Evolutionary conservation across 2,888 invertebrate genomes (phyloP), one percentile per base, ranked within the genome.

Genomic region (Embidobia sp.): DNA sequence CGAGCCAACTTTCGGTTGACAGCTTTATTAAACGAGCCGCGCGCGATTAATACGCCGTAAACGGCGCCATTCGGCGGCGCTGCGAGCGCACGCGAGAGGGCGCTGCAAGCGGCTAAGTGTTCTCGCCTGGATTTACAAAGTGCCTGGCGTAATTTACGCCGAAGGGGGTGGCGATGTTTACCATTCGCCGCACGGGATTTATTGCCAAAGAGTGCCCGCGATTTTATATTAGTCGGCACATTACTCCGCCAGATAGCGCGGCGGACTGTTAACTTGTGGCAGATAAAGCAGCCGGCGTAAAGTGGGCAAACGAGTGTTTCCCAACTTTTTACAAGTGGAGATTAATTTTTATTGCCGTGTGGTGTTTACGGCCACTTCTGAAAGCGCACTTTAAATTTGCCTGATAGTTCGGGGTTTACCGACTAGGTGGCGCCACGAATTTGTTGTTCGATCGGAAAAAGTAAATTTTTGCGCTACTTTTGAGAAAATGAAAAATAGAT

Each of bases 11-110:
- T 70, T 49, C 8, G 40, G 55, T 61, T 55, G 72, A 55, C 66
- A 55, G 72, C 72, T 77, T 72, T 77, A 72, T 77, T 77, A 72
- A 72, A 67, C 51, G 48, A 33, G 48, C 2, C 51, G 64, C 57
- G 33, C 11, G 33, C 70, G 70, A 77, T 77, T 77, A 77, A 70
- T 77, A 59, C 48, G 35, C 57, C 31, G 55, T 77, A 66, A 72
- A 77, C 66, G 44, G 46, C 70, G 46, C 66, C 37, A 48, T 51
- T 59, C 22, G 49, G 13, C 46, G 26, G 10, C n/a, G 40, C 27
- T 15, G 7, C 29, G 15, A 51, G 19, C 13, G 33, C 26, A 51
- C 72, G 44, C 3, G 31, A 55, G 72, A 48, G 51, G 70, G 70
- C 70, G 70, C 51, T 27, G 22, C 35, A 19, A 18, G 26, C 4